These are phyloP conservation scores for Muscicapa comitata DNA, from an alignment of 2,797 vertebrate genomes.

Conservation along the genomic window DNA sequence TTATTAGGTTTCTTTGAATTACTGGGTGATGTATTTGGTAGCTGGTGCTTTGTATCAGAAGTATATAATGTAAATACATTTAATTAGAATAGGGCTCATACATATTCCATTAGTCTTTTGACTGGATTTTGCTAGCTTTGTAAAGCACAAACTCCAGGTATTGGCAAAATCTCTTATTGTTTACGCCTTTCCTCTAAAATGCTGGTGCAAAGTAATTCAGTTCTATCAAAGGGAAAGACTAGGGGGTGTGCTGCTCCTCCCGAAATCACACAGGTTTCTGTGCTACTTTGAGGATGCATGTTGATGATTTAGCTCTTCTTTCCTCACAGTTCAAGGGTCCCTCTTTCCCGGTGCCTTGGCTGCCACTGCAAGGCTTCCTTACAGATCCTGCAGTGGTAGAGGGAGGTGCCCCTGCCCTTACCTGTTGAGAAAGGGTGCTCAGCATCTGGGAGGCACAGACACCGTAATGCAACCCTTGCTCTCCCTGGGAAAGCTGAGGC, in stretches of 20 bases:
- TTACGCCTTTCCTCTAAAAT: neutral
- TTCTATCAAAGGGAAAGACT: neutral
- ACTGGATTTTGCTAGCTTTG: neutral
- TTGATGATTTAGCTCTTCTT: neutral
- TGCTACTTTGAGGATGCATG: neutral
- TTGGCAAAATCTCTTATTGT: neutral
- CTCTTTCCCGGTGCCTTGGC: neutral
- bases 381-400: rapidly evolving
- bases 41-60: neutral
- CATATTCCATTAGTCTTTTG: neutral
- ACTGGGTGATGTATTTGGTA: neutral
- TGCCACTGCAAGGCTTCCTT: neutral
- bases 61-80: neutral
- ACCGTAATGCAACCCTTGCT: neutral
- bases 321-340: neutral
- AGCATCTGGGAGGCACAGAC: neutral
- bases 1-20: neutral
- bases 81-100: neutral
- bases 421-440: neutral
- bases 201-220: neutral
- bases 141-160: neutral
- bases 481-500: neutral
- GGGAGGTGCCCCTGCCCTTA: neutral
- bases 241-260: neutral
- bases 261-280: rapidly evolving